phyloP scores from a whole-genome alignment of 2,113 vertebrate genomes.

The Triplophysa tibetana region DNA sequence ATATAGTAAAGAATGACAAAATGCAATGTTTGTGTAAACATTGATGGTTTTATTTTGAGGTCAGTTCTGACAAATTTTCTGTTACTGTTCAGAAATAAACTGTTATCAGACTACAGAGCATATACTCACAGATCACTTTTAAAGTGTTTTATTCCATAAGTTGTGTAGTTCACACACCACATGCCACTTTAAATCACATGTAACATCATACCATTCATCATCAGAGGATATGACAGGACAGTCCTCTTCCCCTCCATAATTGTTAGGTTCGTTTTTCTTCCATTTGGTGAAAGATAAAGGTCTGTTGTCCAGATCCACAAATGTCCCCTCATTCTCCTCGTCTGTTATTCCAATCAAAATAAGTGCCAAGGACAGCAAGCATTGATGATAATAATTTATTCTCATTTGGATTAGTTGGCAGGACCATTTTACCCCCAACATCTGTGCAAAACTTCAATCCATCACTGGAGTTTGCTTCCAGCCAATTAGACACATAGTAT shows the following conservation, averaged over 20 bases:
- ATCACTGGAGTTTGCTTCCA: slow-evolving; percentile 1
- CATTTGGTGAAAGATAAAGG: slow-evolving; percentile 29
- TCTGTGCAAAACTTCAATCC: slow-evolving; percentile 20
- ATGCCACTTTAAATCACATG: background rate
- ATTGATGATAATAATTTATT: slow-evolving; percentile 7
- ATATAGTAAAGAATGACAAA: no score
- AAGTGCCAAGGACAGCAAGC: background rate
- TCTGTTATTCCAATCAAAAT: slow-evolving; percentile 28
- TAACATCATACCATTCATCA: slow-evolving; percentile 35
- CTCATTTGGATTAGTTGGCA: slow-evolving; percentile 33
- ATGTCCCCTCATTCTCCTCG: slow-evolving; percentile 19
- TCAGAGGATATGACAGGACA: background rate
- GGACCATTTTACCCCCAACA: slow-evolving; percentile 20
- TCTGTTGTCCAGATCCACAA: slow-evolving; percentile 5
- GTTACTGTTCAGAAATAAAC: no score
- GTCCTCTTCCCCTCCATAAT: slow-evolving; percentile 13
- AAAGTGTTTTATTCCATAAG: background rate
- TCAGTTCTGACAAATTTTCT: no score
- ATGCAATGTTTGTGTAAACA: no score
- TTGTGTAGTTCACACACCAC: slow-evolving; percentile 21
- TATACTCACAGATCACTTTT: background rate
- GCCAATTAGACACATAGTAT: slow-evolving; percentile 7
- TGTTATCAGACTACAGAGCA: background rate
- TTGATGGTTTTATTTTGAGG: no score
- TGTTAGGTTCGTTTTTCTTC: slow-evolving; percentile 36